phyloP scores from a whole-genome alignment of 2,888 invertebrate species.

The Heliconius ismenius region DNA sequence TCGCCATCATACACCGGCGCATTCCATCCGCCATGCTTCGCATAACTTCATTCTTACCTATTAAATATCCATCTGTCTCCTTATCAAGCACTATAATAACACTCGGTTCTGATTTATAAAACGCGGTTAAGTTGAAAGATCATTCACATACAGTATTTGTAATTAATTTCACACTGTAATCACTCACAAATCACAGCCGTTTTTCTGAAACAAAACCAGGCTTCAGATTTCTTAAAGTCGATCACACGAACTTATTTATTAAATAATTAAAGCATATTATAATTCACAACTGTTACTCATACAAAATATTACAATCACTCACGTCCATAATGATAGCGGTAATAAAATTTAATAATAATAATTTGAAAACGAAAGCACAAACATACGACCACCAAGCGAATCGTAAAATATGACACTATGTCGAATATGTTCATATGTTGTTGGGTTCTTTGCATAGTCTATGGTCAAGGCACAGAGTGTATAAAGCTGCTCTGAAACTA shows the following conservation, averaged over 20 bases:
- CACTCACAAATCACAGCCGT: constrained; percentile 52
- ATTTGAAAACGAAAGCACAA: constrained; percentile 34
- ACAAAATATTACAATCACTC: constrained; percentile 19
- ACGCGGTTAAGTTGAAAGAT: constrained; percentile 29
- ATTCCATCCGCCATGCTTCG: constrained; percentile 53
- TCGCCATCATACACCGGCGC: constrained; percentile 52
- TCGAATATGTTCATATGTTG: constrained; percentile 25
- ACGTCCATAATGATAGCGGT: constrained; percentile 12
- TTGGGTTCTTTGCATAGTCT: constrained; percentile 26
- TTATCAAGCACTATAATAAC: constrained; percentile 33
- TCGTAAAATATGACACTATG: constrained; percentile 43
- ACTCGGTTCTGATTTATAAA: constrained; percentile 33
- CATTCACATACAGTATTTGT: constrained; percentile 29
- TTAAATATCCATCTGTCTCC: constrained; percentile 66
- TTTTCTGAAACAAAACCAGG: constrained; percentile 52
- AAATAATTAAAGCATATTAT: constrained; percentile 7
- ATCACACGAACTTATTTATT: constrained; percentile 44
- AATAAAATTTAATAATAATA: constrained; percentile 32
- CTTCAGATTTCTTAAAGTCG: constrained; percentile 49
- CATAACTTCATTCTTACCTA: constrained; percentile 58
- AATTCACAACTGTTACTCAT: constrained; percentile 10
- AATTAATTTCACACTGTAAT: constrained; percentile 36
- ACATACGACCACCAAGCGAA: constrained; percentile 40
- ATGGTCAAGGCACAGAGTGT: constrained; percentile 21
- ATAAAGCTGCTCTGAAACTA: background rate